Base-by-base conservation (phyloP, 2,113 vertebrate species). In the Trichechus manatus region DNA sequence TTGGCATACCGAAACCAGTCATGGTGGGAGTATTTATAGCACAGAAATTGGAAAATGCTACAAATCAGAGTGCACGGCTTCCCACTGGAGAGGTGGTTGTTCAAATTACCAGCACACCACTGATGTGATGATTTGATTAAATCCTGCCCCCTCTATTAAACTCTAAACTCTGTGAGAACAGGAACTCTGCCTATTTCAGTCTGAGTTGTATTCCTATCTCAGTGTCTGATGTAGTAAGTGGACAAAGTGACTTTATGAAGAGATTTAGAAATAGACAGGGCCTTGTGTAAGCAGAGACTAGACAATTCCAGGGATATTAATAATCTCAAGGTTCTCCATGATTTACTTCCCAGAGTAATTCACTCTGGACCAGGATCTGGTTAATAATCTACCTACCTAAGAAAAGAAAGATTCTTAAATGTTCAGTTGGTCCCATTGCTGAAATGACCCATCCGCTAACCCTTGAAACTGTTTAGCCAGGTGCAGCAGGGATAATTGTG, bases 221-320 rank as follows among this genome's bases (percentile, higher is more conserved):
- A 27, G 53, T 64, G 68, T 93, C 87, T 89, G 75, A 36, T 72
- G 7, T 74, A 66, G 31, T 95, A 93, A 63, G 23, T 88, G 29
- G 23, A 42, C 75, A 90, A 84, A 53, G 63, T 90, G 63, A 91
- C 61, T 78, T 96, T 87, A 78, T 33, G 81, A 89, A 63, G 56
- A 95, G 19, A 27, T 78, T 85, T 96, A 79, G 87, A 27, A 80
- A 86, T 39, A 84, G 82, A 75, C 6, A n/a, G 11, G 63, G 25
- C 63, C 63, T 86, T 93, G 6, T 86, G 91, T 89, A 96, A 93
- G 14, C 39, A 70, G 74, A 89, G 22, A 5, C 53, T 74, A 15
- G 90, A 56, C 10, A 23, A 81, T 72, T 95, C 27, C 61, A 44
- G 89, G 14, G 53, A 68, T 97, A 77, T 85, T 92, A 94, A 42